Conservation (phyloP, 2,113 vertebrate genomes). For the Phoxinus phoxinus region DNA sequence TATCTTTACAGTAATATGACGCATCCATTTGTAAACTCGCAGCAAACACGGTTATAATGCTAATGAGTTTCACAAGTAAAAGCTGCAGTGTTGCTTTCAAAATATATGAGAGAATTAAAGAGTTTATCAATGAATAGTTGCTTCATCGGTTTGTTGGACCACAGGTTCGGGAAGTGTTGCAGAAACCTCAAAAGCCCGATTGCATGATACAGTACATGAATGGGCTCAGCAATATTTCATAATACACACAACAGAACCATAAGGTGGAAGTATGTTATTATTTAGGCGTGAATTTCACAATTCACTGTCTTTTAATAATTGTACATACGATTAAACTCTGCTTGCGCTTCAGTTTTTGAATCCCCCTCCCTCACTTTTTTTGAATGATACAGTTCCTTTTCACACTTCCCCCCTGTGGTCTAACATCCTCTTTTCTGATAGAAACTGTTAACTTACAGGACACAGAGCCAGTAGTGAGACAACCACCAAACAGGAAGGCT, state of each 20-base stretch:
- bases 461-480: conserved; percentile 53
- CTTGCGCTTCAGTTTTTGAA: conserved; percentile 42
- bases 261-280: conserved; percentile 42
- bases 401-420: conserved; percentile 63
- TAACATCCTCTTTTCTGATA: conserved; percentile 62
- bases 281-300: conserved; percentile 30
- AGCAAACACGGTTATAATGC: neutral
- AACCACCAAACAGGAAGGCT: conserved; percentile 60
- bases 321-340: conserved; percentile 24
- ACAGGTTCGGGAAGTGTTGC: conserved; percentile 19
- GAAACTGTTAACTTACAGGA: conserved; percentile 62
- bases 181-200: neutral
- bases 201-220: conserved; percentile 20
- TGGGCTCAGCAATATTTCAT: conserved; percentile 34
- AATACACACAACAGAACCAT: conserved; percentile 1
- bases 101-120: neutral
- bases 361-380: conserved; percentile 47
- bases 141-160: conserved; percentile 9
- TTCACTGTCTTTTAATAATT: conserved; percentile 38
- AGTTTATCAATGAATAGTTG: conserved; percentile 2
- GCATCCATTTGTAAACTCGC: neutral
- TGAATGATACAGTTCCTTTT: conserved; percentile 61
- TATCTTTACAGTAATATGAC: neutral
- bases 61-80: neutral
- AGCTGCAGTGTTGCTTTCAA: neutral